phyloP scores from a whole-genome alignment of 1,140 invertebrate genomes.

The Ganaspis sp. region DNA sequence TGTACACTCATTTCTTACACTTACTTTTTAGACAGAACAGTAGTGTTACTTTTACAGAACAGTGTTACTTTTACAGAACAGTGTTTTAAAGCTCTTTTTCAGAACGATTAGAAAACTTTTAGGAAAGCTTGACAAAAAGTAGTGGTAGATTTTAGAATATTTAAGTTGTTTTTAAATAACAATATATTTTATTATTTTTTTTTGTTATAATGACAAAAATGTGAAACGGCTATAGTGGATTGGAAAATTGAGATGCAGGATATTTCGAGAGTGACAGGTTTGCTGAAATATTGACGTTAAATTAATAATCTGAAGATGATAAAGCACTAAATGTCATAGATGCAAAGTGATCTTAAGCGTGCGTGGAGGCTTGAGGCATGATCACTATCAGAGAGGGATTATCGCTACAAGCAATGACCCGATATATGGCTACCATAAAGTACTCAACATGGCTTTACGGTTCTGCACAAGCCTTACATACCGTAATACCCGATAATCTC shows the following conservation, averaged over 20 bases:
- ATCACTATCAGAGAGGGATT: slow-evolving; percentile 22
- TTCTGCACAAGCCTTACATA: slow-evolving; percentile 14
- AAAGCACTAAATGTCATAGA: slow-evolving; percentile 16
- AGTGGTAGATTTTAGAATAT: too few species aligned
- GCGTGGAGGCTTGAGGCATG: neutral
- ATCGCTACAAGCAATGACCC: slow-evolving; percentile 24
- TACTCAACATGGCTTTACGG: slow-evolving; percentile 14
- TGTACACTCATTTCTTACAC: too few species aligned
- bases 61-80: too few species aligned
- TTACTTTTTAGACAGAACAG: too few species aligned
- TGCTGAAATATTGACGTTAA: slow-evolving; percentile 2
- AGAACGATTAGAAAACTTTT: too few species aligned
- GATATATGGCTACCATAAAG: slow-evolving; percentile 24
- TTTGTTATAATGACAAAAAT: too few species aligned
- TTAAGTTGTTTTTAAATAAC: too few species aligned
- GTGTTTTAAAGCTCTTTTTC: too few species aligned
- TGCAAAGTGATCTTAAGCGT: neutral
- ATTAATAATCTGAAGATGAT: slow-evolving; percentile 2
- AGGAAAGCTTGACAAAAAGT: too few species aligned
- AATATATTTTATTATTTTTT: neutral
- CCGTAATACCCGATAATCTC: slow-evolving; percentile 34
- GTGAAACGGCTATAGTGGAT: neutral
- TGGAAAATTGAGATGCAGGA: neutral
- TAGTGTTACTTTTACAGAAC: too few species aligned
- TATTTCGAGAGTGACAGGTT: neutral